Percentiles rank a stretch among this genome's conserved stretches.
Evolutionary conservation across 2,888 invertebrate genomes (phyloP).

Genomic region (Eulithis prunata): DNA sequence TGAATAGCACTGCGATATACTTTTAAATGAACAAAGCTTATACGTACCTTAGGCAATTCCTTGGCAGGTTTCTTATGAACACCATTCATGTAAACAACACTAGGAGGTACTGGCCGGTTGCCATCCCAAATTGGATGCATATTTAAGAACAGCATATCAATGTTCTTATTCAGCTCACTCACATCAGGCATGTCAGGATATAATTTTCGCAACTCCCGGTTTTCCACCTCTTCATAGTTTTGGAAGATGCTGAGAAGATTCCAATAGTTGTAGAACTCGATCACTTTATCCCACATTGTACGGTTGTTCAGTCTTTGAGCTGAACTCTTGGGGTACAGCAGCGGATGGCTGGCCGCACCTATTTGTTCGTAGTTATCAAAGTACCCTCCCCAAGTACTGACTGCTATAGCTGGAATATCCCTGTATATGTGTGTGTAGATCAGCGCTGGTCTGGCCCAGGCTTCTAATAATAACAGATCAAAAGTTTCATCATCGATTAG

Average conservation of each 20-base stretch:
- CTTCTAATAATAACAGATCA: slow-evolving; percentile 53
- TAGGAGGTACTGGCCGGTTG: slow-evolving; percentile 63
- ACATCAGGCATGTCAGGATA: slow-evolving; percentile 39
- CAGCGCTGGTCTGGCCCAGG: slow-evolving; percentile 39
- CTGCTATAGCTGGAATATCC: slow-evolving; percentile 51
- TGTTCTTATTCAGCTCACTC: slow-evolving; percentile 45
- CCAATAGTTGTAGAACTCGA: slow-evolving; percentile 43
- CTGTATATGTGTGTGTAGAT: slow-evolving; percentile 47
- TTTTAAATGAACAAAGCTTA: too few relatives aligned
- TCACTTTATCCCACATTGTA: slow-evolving; percentile 50
- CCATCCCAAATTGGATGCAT: slow-evolving; percentile 58
- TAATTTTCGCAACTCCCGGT: slow-evolving; percentile 30
- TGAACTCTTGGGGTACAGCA: slow-evolving; percentile 48
- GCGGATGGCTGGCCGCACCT: slow-evolving; percentile 53
- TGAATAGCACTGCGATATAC: too few relatives aligned
- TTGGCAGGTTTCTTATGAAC: slow-evolving; percentile 59
- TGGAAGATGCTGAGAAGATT: neutral
- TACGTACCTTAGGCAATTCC: slow-evolving; percentile 56
- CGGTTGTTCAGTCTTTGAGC: slow-evolving; percentile 49
- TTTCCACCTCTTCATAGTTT: slow-evolving; percentile 14
- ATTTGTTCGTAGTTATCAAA: slow-evolving; percentile 41
- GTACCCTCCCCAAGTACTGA: slow-evolving; percentile 48
- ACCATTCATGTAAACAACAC: slow-evolving; percentile 66
- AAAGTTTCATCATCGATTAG: slow-evolving; percentile 45
- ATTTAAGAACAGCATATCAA: slow-evolving; percentile 63